Evolutionary conservation across 1,140 invertebrate species (phyloP).

Genomic region (Drosophila ohnishii): DNA sequence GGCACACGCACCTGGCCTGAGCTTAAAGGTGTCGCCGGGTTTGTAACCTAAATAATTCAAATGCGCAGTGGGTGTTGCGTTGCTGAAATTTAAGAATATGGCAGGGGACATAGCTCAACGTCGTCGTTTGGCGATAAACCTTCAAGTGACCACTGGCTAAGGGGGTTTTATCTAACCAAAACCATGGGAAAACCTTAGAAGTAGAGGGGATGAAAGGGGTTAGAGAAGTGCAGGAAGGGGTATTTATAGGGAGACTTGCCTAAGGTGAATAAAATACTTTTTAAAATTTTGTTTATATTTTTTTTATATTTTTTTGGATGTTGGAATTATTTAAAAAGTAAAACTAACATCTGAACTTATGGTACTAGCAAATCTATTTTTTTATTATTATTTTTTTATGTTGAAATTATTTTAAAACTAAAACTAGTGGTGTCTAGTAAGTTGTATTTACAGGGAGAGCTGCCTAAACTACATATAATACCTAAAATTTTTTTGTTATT

Average conservation of each 20-base stretch:
- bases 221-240: background rate
- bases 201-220: background rate
- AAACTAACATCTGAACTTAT: too few relatives aligned
- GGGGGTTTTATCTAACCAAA: background rate
- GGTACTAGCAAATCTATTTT: too few relatives aligned
- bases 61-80: conserved; percentile 49
- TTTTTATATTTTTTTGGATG: too few relatives aligned
- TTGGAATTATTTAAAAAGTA: too few relatives aligned
- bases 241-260: background rate
- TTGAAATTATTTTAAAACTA: too few relatives aligned
- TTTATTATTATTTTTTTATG: too few relatives aligned
- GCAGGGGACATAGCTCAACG: conserved; percentile 13
- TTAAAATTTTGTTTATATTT: too few relatives aligned
- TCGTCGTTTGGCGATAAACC: conserved; percentile 36
- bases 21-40: conserved; percentile 45
- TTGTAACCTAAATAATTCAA: conserved; percentile 74
- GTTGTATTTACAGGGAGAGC: too few relatives aligned
- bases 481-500: too few relatives aligned
- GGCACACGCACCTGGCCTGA: conserved; percentile 33
- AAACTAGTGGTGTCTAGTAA: too few relatives aligned
- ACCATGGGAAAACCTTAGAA: conserved; percentile 36
- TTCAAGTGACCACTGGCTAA: conserved; percentile 65
- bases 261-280: background rate
- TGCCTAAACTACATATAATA: too few relatives aligned
- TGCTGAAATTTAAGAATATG: conserved; percentile 34